Conservation (phyloP, 2,888 invertebrate species). For the Sphaerophoria taeniata region DNA sequence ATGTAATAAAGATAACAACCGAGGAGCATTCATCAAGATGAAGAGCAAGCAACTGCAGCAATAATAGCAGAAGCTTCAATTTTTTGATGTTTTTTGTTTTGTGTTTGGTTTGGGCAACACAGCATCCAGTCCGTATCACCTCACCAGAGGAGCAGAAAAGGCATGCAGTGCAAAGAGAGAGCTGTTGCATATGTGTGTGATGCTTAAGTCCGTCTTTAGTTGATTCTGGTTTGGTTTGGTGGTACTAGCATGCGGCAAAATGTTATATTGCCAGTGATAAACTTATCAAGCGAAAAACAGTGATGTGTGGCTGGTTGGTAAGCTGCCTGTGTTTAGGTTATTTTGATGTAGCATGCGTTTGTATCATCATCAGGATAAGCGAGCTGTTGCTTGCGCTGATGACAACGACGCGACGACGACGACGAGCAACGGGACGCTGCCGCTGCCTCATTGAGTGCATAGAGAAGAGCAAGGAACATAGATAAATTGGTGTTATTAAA, state of each 20-base stretch:
- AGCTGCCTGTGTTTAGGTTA: neutral
- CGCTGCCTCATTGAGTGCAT: neutral
- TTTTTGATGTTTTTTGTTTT: neutral
- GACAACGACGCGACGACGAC: no score
- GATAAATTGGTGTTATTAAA: conserved; percentile 62
- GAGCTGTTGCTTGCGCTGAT: conserved; percentile 26
- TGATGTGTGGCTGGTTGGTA: conserved; percentile 46
- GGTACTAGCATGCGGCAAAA: conserved; percentile 45
- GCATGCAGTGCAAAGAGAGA: conserved; percentile 10
- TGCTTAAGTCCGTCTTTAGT: neutral
- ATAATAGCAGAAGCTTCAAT: conserved; percentile 38
- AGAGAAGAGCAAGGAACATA: conserved; percentile 38
- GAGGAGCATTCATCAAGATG: conserved; percentile 72
- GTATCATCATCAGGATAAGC: conserved; percentile 52
- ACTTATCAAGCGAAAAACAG: conserved; percentile 65
- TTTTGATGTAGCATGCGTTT: no score
- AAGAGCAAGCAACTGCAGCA: conserved; percentile 35
- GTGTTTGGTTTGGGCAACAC: conserved; percentile 7
- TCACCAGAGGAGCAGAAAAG: neutral
- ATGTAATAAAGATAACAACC: conserved; percentile 73
- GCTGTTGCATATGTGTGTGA: conserved; percentile 46
- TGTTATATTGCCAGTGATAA: conserved; percentile 63
- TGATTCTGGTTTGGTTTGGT: conserved; percentile 14
- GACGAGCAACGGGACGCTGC: neutral
- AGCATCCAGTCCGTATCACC: neutral